Percentiles rank a stretch among this genome's conserved stretches.
phyloP scores from a whole-genome alignment of 1,140 invertebrate species.

The Neuroterus valhalla region DNA sequence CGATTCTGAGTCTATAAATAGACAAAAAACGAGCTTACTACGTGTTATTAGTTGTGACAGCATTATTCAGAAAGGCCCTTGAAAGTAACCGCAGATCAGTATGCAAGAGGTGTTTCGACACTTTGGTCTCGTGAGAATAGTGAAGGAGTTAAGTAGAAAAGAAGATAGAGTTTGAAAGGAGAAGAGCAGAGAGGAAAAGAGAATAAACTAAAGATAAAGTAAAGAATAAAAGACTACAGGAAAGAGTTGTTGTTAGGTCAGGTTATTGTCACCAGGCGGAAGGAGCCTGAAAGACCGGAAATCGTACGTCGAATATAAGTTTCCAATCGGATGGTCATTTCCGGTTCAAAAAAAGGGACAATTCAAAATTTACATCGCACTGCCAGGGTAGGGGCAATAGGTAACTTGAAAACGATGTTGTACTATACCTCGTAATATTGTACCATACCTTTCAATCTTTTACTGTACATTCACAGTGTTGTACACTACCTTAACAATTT shows the following conservation, averaged over 20 bases:
- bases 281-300: slow-evolving; percentile 48
- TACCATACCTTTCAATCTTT: no score
- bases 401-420: no score
- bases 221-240: not conserved
- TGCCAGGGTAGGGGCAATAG: no score
- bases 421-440: no score
- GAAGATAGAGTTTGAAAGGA: slow-evolving; percentile 17
- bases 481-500: no score
- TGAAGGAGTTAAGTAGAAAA: slow-evolving; percentile 26
- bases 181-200: no score
- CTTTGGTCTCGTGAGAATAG: slow-evolving; percentile 44
- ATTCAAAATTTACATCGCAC: no score
- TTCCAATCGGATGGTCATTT: no score
- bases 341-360: no score
- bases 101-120: slow-evolving; percentile 46
- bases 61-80: slow-evolving; percentile 35
- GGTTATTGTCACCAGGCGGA: slow-evolving; percentile 41
- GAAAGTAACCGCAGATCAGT: slow-evolving; percentile 54
- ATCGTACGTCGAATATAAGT: slow-evolving; percentile 44
- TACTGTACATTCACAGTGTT: no score
- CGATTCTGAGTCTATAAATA: not conserved
- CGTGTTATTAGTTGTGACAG: slow-evolving; percentile 25
- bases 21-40: slow-evolving; percentile 22
- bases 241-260: not conserved
- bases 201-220: not conserved